Evolutionary conservation across 2,888 invertebrate species (phyloP).

Genomic region (Plagodis pulveraria): DNA sequence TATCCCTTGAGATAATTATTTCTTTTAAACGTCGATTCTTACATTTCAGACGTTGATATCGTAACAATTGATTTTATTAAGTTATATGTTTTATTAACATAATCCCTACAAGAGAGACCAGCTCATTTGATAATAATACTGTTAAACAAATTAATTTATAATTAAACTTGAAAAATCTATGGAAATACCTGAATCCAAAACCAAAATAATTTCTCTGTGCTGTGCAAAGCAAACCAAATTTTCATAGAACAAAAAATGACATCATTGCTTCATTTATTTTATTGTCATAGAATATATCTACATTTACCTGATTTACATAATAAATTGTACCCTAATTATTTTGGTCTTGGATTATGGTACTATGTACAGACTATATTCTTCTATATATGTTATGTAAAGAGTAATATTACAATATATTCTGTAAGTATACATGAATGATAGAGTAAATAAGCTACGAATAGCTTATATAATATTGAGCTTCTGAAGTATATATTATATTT

Average conservation of each 20-base stretch:
- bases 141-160: slow-evolving; percentile 45
- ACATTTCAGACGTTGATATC: slow-evolving; percentile 2
- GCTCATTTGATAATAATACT: slow-evolving; percentile 57
- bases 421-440: slow-evolving; percentile 71
- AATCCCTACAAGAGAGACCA: slow-evolving; percentile 56
- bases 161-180: slow-evolving; percentile 35
- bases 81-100: slow-evolving; percentile 23
- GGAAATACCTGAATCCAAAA: slow-evolving; percentile 66
- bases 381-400: slow-evolving; percentile 47
- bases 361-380: slow-evolving; percentile 43
- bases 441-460: slow-evolving; percentile 78
- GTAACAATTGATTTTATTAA: neutral
- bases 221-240: slow-evolving; percentile 20
- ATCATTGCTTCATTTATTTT: slow-evolving; percentile 44
- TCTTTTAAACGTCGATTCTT: neutral
- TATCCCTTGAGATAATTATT: no score
- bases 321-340: slow-evolving; percentile 47
- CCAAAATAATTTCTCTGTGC: slow-evolving; percentile 48
- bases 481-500: slow-evolving; percentile 80
- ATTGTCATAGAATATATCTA: slow-evolving; percentile 53
- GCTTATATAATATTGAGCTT: slow-evolving; percentile 82
- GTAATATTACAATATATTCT: slow-evolving; percentile 55
- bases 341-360: slow-evolving; percentile 66
- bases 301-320: slow-evolving; percentile 21
- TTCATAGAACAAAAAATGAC: slow-evolving; percentile 30